Conservation (phyloP, 2,797 vertebrate genomes). For the Pipistrellus nathusii region DNA sequence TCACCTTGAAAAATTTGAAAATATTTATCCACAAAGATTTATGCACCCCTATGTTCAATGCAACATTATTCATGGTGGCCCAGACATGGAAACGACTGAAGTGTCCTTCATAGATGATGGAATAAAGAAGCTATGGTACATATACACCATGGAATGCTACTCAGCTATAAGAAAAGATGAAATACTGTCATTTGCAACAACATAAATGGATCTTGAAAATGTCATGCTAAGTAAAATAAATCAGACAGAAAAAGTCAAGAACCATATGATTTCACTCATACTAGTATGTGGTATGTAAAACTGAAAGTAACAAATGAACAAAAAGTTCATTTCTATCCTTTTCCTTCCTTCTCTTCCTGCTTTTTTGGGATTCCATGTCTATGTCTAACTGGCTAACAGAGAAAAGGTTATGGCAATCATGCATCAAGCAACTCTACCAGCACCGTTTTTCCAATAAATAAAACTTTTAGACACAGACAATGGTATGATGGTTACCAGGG, state of each 20-base stretch:
- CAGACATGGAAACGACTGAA: background rate
- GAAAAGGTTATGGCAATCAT: too few species aligned
- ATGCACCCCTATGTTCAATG: background rate
- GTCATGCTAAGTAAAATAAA: background rate
- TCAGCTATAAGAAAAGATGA: background rate
- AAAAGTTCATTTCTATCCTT: background rate
- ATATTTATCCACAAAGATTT: background rate
- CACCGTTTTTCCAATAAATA: background rate
- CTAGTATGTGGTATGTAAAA: background rate
- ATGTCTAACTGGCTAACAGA: too few species aligned
- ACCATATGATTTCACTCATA: background rate
- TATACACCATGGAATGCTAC: background rate
- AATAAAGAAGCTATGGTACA: background rate
- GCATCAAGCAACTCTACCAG: too few species aligned
- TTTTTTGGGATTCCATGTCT: too few species aligned
- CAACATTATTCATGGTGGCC: background rate
- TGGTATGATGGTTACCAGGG: background rate
- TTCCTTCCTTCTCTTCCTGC: too few species aligned
- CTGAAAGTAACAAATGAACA: background rate
- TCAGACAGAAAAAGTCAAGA: background rate
- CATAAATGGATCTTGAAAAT: background rate
- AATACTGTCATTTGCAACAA: background rate
- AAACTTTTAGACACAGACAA: background rate
- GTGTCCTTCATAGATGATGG: background rate
- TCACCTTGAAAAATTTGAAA: background rate